These are phyloP conservation scores for Zelleria hepariella DNA, from an alignment of 2,888 invertebrate species.

Conservation along the genomic window DNA sequence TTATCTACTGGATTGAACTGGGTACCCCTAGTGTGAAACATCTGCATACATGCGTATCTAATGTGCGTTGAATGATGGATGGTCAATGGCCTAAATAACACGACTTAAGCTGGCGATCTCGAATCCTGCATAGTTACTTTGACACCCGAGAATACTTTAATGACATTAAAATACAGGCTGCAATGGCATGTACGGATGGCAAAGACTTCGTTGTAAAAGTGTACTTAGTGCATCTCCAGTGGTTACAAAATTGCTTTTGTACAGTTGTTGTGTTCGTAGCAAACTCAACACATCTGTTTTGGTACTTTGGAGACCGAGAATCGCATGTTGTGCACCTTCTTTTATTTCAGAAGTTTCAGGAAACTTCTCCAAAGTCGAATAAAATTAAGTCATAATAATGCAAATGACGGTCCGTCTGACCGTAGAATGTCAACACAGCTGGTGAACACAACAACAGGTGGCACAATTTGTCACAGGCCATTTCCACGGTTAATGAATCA, in stretches of 20 bases:
- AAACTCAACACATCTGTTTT: background rate
- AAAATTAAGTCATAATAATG: background rate
- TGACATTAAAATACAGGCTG: background rate
- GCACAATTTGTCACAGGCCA: background rate
- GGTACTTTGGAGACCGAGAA: background rate
- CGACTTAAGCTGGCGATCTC: background rate
- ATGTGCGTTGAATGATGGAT: background rate
- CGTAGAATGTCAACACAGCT: background rate
- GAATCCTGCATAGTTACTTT: background rate
- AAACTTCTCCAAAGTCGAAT: background rate
- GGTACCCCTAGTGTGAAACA: background rate
- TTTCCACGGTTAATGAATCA: background rate
- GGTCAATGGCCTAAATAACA: constrained; percentile 4
- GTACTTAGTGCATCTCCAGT: background rate
- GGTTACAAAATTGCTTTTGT: background rate
- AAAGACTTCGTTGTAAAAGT: background rate
- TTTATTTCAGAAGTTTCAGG: background rate
- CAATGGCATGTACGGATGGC: background rate
- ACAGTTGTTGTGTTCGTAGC: background rate
- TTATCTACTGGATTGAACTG: background rate
- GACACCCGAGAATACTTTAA: background rate
- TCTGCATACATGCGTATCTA: background rate
- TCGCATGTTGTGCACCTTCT: background rate
- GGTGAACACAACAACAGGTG: background rate
- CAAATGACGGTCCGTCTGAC: background rate